phyloP scores from a whole-genome alignment of 2,113 vertebrate species.

The Scomber colias region DNA sequence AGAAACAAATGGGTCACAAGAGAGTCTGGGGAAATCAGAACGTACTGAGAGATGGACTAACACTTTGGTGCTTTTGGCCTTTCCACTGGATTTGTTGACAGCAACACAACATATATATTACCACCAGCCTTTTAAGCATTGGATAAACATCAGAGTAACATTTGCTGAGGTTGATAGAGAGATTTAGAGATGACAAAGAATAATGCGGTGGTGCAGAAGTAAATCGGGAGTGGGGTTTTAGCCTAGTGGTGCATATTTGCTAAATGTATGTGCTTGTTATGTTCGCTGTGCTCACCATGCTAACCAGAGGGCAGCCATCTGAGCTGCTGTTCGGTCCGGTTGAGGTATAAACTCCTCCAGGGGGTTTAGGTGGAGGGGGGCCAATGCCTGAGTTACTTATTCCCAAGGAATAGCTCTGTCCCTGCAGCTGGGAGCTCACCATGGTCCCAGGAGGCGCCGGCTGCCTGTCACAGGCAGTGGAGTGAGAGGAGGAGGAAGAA shows the following conservation, averaged over 20 bases:
- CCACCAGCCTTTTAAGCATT: no score
- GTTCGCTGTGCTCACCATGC: conserved; percentile 81
- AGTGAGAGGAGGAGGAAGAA: conserved; percentile 53
- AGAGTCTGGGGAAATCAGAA: no score
- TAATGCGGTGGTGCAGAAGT: no score
- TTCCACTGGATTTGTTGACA: no score
- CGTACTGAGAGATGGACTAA: no score
- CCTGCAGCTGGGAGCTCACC: conserved; percentile 73
- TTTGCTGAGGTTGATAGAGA: not conserved
- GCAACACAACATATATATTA: no score
- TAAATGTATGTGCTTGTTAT: not conserved
- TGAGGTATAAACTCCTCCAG: conserved; percentile 70
- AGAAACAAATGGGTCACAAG: no score
- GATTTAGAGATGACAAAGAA: not conserved
- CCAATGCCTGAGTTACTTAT: conserved; percentile 79
- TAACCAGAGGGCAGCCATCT: conserved; percentile 71
- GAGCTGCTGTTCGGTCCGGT: conserved; percentile 67
- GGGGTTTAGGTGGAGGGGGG: conserved; percentile 76
- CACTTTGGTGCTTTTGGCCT: no score
- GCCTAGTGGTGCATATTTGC: not conserved
- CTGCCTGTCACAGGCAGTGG: conserved; percentile 83
- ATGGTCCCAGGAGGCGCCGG: conserved; percentile 75
- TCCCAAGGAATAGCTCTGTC: conserved; percentile 84
- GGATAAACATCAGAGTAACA: not conserved
- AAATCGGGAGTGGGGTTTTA: not conserved